phyloP scores from a whole-genome alignment of 2,797 vertebrate genomes.

The Spheniscus humboldti region DNA sequence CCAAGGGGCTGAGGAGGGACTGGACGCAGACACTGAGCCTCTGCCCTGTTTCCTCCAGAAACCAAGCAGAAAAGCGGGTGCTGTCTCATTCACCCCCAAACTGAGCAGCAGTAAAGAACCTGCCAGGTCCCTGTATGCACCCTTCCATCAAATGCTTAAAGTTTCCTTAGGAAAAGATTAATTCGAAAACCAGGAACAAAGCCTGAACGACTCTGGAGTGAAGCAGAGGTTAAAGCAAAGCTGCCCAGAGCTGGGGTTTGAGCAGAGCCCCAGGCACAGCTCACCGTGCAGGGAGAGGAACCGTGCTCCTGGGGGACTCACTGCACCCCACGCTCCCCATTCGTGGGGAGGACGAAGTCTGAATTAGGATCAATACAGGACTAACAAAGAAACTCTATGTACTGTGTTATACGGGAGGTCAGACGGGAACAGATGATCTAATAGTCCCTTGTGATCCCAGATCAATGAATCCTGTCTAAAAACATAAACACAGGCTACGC shows the following conservation, averaged over 20 bases:
- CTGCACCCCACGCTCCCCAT: background rate
- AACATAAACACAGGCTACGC: slow-evolving; percentile 26
- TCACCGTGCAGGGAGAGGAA: background rate
- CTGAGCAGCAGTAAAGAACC: background rate
- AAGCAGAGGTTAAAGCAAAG: background rate
- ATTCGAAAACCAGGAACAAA: background rate
- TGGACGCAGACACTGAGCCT: background rate
- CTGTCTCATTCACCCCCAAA: background rate
- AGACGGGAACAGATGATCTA: slow-evolving; percentile 44
- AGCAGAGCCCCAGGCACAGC: background rate
- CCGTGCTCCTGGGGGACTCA: background rate
- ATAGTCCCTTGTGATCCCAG: slow-evolving; percentile 35
- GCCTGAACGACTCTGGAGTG: background rate
- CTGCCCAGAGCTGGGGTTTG: background rate
- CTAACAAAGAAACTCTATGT: slow-evolving; percentile 39
- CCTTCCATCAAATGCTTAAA: background rate
- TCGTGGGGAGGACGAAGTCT: background rate
- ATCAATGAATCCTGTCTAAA: slow-evolving; percentile 62
- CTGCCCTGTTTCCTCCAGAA: background rate
- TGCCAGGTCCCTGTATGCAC: background rate
- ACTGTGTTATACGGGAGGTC: slow-evolving; percentile 29
- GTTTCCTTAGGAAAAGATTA: background rate
- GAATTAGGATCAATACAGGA: slow-evolving; percentile 33
- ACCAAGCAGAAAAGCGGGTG: background rate
- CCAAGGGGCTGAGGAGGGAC: background rate